Evolutionary conservation across 30 jellyfish, hydroid and myxozoan species (phyloP), one percentile per base, ranked within the genome.

Genomic region (Chrysaora quinquecirrha): DNA sequence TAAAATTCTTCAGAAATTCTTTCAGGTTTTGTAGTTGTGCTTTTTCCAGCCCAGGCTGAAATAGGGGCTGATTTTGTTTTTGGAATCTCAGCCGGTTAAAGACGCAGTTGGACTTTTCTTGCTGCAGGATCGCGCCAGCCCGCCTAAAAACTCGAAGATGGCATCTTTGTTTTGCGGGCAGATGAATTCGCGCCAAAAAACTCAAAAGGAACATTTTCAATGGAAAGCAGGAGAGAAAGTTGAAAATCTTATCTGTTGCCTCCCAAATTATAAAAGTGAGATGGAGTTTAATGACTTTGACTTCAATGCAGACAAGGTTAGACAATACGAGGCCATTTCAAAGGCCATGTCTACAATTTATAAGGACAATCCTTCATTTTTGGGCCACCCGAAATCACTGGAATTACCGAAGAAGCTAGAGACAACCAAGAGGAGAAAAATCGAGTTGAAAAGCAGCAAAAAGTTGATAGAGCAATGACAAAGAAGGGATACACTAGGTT

Each of bases 401-500:
- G 29, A 33, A 33, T 67, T 25, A 67, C 80, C 21, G 62, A 67
- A 32, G 80, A 67, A 67, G 80, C 80, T 1, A 67, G 80, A 67
- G 30, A 24, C 10, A 67, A 21, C 80, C 29, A 67, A 67, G 63
- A 67, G 80, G 62, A 28, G 30, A 67, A 29, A 67, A 62, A 28
- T 67, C 63, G 63, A 30, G 32, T 67, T 18, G 80, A 67, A 67
- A 67, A 67, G 63, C 62, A 67, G 80, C 80, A 29, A 34, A 67
- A 67, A 67, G 80, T 67, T 63, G 80, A 67, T 24, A 30, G 62
- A 67, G 63, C 80, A 67, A 67, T 67, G 80, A 67, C 63, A 67
- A 67, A 9, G 63, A 67, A 52, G 68, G 83, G 75, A 10, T 74
- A 74, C 77, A 74, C 25, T 74, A 69, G 90, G 46, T 71, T 84